These are phyloP conservation scores for Euzetes globulus DNA, from an alignment of 2,888 invertebrate genomes.

Conservation along the genomic window DNA sequence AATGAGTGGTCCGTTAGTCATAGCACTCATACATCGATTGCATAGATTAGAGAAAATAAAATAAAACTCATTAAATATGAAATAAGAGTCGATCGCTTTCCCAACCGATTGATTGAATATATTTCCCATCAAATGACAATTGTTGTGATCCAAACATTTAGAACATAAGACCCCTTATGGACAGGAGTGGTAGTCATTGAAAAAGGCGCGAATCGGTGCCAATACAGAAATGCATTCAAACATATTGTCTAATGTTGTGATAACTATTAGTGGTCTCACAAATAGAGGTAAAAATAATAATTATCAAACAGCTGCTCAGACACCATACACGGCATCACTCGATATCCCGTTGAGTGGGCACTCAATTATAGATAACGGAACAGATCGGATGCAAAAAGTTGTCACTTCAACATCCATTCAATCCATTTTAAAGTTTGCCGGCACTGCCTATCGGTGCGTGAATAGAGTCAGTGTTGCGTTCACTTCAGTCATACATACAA, in stretches of 20 bases:
- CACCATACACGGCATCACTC: neutral
- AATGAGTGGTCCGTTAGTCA: too few relatives aligned
- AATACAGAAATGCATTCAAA: neutral
- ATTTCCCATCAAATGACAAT: neutral
- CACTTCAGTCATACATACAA: neutral
- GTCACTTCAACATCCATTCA: neutral
- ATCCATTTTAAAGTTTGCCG: neutral
- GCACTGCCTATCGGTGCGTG: neutral
- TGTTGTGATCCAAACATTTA: neutral
- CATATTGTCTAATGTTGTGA: neutral
- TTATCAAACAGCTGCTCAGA: neutral
- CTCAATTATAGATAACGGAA: neutral
- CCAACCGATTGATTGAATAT: too few relatives aligned
- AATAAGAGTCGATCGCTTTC: too few relatives aligned
- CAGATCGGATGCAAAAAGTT: conserved; percentile 1
- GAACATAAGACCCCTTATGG: neutral
- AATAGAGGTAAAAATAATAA: conserved; percentile 14
- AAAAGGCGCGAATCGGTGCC: neutral
- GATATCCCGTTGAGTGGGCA: conserved; percentile 11
- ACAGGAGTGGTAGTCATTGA: neutral
- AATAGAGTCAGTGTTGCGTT: neutral
- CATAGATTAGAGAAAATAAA: too few relatives aligned
- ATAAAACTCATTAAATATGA: too few relatives aligned
- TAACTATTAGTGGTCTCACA: conserved; percentile 3
- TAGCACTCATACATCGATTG: too few relatives aligned